These are phyloP conservation scores for Hycleus phaleratus DNA, from an alignment of 1,140 invertebrate genomes.

Conservation along the genomic window DNA sequence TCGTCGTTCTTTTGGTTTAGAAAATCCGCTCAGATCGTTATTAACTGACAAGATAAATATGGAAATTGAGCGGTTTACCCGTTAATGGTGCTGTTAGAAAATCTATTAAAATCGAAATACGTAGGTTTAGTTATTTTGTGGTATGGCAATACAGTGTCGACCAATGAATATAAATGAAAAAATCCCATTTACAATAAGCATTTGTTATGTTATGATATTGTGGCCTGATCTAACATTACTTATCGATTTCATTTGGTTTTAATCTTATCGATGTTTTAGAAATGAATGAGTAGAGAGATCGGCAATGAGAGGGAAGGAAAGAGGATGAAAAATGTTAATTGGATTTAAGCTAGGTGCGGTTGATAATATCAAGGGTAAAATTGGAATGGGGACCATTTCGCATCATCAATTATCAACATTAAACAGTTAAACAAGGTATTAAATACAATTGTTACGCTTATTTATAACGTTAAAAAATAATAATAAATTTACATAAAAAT, in stretches of 20 bases:
- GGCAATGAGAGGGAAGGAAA: no score
- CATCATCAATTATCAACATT: no score
- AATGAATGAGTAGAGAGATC: no score
- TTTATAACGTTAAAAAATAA: no score
- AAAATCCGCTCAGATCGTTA: conserved; percentile 2
- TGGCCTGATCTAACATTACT: no score
- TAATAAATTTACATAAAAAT: no score
- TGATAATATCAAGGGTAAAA: not conserved
- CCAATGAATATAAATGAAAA: conserved; percentile 16
- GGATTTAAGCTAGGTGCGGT: conserved; percentile 5
- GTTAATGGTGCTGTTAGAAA: conserved; percentile 13
- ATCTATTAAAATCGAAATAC: conserved; percentile 11
- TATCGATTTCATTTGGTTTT: no score
- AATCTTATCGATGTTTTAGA: no score
- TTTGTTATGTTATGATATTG: not conserved
- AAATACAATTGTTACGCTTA: no score
- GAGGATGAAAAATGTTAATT: conserved; percentile 7
- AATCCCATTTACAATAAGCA: not conserved
- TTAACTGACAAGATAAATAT: conserved; percentile 11
- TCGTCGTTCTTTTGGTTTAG: no score
- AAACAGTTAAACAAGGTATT: no score
- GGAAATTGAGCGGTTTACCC: conserved; percentile 9
- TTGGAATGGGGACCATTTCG: no score
- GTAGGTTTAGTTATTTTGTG: conserved; percentile 7
- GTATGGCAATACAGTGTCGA: not conserved